Percentiles rank a stretch among this genome's conserved stretches.
phyloP scores from a whole-genome alignment of 2,113 vertebrate genomes.

The Onychostoma macrolepis region DNA sequence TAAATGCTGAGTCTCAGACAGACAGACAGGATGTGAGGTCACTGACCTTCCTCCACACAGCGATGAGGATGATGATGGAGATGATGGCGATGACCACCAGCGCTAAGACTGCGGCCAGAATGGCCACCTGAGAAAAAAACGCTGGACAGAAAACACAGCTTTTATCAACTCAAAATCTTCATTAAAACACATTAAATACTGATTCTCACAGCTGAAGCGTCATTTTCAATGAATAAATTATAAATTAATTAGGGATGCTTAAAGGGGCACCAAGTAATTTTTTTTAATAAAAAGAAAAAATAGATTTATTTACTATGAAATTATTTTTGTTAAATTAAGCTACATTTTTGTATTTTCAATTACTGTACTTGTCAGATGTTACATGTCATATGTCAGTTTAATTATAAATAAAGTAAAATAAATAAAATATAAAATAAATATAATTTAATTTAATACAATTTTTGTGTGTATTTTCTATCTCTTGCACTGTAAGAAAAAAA shows the following conservation, averaged over 20 bases:
- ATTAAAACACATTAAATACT: background rate
- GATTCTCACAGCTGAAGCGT: background rate
- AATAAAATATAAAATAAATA: background rate
- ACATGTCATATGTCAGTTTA: no score
- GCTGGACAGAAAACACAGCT: constrained; percentile 70
- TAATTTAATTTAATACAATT: background rate
- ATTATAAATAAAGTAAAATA: background rate
- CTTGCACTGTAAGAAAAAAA: no score
- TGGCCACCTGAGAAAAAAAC: constrained; percentile 88
- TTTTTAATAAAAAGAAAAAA: background rate
- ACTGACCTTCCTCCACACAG: constrained; percentile 93
- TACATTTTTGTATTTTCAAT: background rate
- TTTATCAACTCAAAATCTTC: background rate
- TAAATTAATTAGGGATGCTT: background rate
- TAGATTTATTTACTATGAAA: background rate
- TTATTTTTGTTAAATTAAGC: background rate
- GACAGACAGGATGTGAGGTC: background rate
- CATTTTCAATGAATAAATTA: background rate
- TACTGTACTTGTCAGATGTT: no score
- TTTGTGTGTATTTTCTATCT: background rate
- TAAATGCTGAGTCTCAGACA: background rate
- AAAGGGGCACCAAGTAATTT: background rate
- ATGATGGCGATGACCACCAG: constrained; percentile 86
- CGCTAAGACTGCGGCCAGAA: constrained; percentile 88
- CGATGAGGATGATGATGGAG: constrained; percentile 89